phyloP scores from a whole-genome alignment of 2,888 invertebrate genomes.

The Harmothoe impar region DNA sequence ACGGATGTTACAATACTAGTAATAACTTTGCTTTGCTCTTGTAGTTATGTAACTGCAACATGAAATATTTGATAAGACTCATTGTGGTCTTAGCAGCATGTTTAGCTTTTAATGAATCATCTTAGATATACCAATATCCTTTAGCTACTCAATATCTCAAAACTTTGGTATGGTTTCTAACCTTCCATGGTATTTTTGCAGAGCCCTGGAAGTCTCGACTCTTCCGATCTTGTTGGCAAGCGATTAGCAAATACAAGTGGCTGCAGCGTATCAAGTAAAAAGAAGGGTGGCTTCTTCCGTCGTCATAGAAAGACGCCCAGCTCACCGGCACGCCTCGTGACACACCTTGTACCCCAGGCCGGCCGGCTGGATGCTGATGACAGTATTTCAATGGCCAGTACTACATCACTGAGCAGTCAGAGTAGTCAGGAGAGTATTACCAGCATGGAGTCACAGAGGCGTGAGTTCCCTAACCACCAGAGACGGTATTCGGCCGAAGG shows the following conservation, averaged over 20 bases:
- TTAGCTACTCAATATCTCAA: too few relatives aligned
- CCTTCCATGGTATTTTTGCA: background rate
- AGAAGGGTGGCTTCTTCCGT: constrained; percentile 67
- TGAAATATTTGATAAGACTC: too few relatives aligned
- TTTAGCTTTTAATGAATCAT: too few relatives aligned
- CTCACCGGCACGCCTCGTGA: constrained; percentile 70
- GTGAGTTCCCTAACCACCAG: background rate
- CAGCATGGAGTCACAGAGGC: constrained; percentile 28
- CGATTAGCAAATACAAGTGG: constrained; percentile 71
- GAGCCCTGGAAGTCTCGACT: constrained; percentile 36
- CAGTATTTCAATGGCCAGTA: constrained; percentile 33
- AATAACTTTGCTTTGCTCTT: too few relatives aligned
- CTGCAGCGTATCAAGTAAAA: constrained; percentile 53
- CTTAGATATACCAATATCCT: too few relatives aligned
- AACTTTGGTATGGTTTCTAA: too few relatives aligned
- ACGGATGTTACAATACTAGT: too few relatives aligned
- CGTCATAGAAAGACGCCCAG: constrained; percentile 70
- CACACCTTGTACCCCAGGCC: constrained; percentile 7
- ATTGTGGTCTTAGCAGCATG: too few relatives aligned
- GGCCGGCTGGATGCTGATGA: constrained; percentile 1
- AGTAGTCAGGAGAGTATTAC: constrained; percentile 59
- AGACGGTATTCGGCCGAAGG: constrained; percentile 61
- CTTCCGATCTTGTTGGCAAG: constrained; percentile 70
- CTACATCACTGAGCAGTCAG: constrained; percentile 26
- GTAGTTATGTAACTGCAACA: too few relatives aligned